Evolutionary conservation across 2,888 invertebrate genomes (phyloP).

Genomic region (Cheilosia vernalis): DNA sequence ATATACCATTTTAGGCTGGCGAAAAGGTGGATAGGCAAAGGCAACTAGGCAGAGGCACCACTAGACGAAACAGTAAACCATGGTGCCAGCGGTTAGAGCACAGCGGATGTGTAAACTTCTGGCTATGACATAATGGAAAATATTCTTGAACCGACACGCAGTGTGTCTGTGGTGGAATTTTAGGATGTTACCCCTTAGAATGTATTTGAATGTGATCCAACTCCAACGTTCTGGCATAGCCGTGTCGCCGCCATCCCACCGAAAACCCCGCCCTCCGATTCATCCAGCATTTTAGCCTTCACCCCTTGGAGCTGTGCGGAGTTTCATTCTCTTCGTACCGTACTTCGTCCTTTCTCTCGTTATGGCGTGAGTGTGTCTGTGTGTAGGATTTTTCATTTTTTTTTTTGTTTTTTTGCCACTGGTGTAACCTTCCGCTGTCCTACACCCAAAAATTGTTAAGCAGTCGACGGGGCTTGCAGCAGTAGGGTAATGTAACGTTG

Average conservation of each 20-base stretch:
- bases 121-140: conserved; percentile 69
- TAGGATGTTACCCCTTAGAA: conserved; percentile 52
- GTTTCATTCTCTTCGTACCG: conserved; percentile 24
- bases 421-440: conserved; percentile 67
- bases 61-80: conserved; percentile 17
- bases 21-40: conserved; percentile 31
- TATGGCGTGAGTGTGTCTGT: conserved; percentile 5
- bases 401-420: conserved; percentile 35
- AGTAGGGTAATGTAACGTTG: conserved; percentile 35
- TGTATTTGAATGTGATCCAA: conserved; percentile 41
- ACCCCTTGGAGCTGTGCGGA: conserved; percentile 31
- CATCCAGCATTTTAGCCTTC: conserved; percentile 20
- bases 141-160: conserved; percentile 26
- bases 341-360: not conserved
- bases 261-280: conserved; percentile 66
- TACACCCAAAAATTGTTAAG: conserved; percentile 58
- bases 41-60: conserved; percentile 23
- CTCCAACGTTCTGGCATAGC: conserved; percentile 19
- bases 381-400: conserved; percentile 26
- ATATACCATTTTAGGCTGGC: conserved; percentile 40
- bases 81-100: conserved; percentile 14
- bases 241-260: conserved; percentile 23
- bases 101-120: conserved; percentile 33
- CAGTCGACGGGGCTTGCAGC: conserved; percentile 11
- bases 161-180: conserved; percentile 65